Base-by-base conservation (phyloP, 64 coral and sea anemone genomes). In the Montipora efflorescens region DNA sequence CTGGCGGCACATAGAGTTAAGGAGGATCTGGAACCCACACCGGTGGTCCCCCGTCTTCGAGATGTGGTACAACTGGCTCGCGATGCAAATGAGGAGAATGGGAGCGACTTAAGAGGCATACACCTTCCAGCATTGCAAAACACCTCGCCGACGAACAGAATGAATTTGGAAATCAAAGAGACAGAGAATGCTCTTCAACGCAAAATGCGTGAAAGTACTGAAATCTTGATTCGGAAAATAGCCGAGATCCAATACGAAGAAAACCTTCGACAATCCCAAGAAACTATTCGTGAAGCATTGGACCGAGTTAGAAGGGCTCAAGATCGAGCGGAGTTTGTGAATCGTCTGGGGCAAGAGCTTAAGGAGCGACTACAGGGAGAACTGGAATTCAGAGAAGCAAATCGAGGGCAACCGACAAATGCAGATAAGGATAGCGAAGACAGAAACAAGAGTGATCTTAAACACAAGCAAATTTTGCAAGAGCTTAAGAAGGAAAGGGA, bases 401-500 rank as follows among this genome's bases (percentile, higher is more conserved):
- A 59, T 10, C 59, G 59, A 12, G 75, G 47, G 15, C 49, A 1
- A 62, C 48, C 11, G 61, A 12, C 14, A 16, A 64, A 64, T 8
- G 61, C 61, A 14, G 76, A 81, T 1, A 19, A 79, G 20, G 59
- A 57, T 14, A 49, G 36, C 43, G 7, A 88, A 86, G 45, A 48
- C 7, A 8, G 66, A 18, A 64, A 72, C 8, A 86, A 9, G 44
- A n/a, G 50, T 48, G 82, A 86, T 22, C 67, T n/a, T 0, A 86
- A 71, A 59, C 93, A 95, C 74, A 67, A 95, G 25, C 79, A 95
- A 48, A 79, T 98, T 57, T 58, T 92, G 69, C 89, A 90, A 45
- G 90, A 95, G 74, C 62, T 98, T 25, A 89, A 91, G 52, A 98
- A 98, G 55, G 93, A 98, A 58, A 84, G 80, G 52, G 89, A 92